Evolutionary conservation across 2,113 vertebrate species (phyloP), one percentile per base, ranked within the genome.

Genomic region (Cyprinodon brontotheroides): DNA sequence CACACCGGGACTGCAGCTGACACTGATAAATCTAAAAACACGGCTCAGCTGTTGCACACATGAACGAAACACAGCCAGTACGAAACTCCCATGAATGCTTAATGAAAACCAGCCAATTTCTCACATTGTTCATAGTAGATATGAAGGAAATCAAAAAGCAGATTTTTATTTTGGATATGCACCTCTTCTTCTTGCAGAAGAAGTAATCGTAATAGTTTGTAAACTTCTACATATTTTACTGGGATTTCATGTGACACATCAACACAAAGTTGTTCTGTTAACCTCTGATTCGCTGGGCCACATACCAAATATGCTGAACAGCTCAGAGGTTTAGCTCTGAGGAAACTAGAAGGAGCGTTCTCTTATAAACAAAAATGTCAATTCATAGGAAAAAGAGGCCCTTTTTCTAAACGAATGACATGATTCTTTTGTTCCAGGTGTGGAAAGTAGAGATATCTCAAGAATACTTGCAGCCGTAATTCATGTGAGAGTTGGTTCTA

Each of bases 1-100:
- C 38, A 36, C 60, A 59, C 70, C 61, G n/a, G n/a, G n/a, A 65
- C 81, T 78, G 75, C 80, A 85, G 77, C 80, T 86, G 82, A 84
- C 73, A 68, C 78, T 75, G 70, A 80, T 83, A 81, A 81, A 86
- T 85, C 73, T 67, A 60, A 75, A 75, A 74, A 66, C 61, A 74
- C 70, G 61, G 70, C 74, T 80, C 53, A 62, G 75, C 70, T 83
- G 73, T 80, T 50, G 61, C 50, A 75, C 70, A 67, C 64, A 47
- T 38, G 66, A 43, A 82, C 15, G 64, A 75, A 77, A 72, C 66
- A 81, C 61, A 75, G 61, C 67, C 61, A 65, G 53, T 39, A 29
- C 81, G 63, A 75, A 68, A 78, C 72, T 76, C 61, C 61, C 63
- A 38, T 39, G 78, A 61, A 62, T 65, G 39, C 8, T 20, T 13